Evolutionary conservation across 2,888 invertebrate genomes (phyloP), one percentile per base, ranked within the genome.

Genomic region (Diplolepis rosae): DNA sequence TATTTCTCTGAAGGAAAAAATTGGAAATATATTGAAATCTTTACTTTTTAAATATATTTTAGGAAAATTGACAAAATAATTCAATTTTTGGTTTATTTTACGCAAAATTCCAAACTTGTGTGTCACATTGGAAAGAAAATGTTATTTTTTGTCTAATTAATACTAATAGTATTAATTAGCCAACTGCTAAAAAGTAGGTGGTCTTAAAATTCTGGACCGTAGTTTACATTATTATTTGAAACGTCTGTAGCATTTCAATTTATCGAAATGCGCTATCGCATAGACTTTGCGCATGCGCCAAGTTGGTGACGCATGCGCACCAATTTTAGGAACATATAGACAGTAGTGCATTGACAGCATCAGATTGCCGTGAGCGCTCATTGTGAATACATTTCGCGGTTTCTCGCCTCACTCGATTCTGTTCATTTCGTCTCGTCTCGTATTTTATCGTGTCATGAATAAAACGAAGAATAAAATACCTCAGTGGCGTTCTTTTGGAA

Each of bases 331-430:
- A 61, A 61, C 35, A 61, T 7, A 61, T 61, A 32, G 13, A 35
- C 35, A 61, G 24, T n/a, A 39, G 35, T 35, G 35, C 35, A 35
- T 24, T 7, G 61, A 61, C 56, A 56, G 32, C 61, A 61, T 39
- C 61, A 61, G 61, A 61, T 61, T 39, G 61, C 39, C 24, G 35
- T 39, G 61, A 39, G 61, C 61, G 61, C 61, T 61, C 39, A 15
- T 35, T 61, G 35, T 61, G 61, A 61, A 61, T 61, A 61, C 61
- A n/a, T 61, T 61, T 61, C 39, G 61, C 61, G 61, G 61, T 61
- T 61, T n/a, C 39, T 39, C 61, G 32, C 24, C 7, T 13, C 61
- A 3, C 18, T 35, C 39, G 24, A 35, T 39, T 61, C 61, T 35
- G 35, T 18, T 22, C 15, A 18, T 18, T 15, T 54, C 6, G 32